phyloP scores from a whole-genome alignment of 2,888 invertebrate genomes.

The Phasia obesa region DNA sequence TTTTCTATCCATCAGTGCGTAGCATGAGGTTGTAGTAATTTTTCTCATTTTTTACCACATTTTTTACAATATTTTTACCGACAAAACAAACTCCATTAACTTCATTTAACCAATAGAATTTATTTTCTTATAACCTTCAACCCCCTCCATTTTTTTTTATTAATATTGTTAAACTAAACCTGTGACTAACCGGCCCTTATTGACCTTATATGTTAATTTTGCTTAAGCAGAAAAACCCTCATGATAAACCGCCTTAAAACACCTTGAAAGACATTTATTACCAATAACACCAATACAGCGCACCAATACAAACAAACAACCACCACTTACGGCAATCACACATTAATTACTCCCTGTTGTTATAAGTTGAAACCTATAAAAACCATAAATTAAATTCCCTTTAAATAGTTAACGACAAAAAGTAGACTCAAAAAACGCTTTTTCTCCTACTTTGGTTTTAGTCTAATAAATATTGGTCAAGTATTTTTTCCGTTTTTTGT shows the following conservation, averaged over 20 bases:
- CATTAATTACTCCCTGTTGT: constrained; percentile 71
- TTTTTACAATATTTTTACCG: background rate
- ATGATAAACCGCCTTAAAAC: constrained; percentile 48
- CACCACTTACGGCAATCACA: background rate
- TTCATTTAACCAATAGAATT: constrained; percentile 51
- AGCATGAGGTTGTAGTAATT: too few species aligned
- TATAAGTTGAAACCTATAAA: constrained; percentile 71
- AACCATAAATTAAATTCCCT: constrained; percentile 70
- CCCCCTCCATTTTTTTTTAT: background rate
- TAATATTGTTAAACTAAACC: background rate
- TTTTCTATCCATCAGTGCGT: too few species aligned
- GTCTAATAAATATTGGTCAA: constrained; percentile 64
- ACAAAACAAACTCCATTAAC: constrained; percentile 16
- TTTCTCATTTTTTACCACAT: constrained; percentile 4
- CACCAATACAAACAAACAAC: background rate
- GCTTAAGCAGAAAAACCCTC: constrained; percentile 20
- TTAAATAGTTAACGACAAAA: constrained; percentile 46
- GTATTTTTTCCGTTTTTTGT: constrained; percentile 41
- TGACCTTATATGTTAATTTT: constrained; percentile 70
- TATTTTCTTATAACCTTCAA: constrained; percentile 27
- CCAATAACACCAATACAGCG: constrained; percentile 48
- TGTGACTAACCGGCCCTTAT: constrained; percentile 65
- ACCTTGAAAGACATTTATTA: constrained; percentile 40
- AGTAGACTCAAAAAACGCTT: constrained; percentile 27
- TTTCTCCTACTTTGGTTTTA: constrained; percentile 32